Evolutionary conservation across 2,797 vertebrate species (phyloP).

Genomic region (Paedocypris micromegethes): DNA sequence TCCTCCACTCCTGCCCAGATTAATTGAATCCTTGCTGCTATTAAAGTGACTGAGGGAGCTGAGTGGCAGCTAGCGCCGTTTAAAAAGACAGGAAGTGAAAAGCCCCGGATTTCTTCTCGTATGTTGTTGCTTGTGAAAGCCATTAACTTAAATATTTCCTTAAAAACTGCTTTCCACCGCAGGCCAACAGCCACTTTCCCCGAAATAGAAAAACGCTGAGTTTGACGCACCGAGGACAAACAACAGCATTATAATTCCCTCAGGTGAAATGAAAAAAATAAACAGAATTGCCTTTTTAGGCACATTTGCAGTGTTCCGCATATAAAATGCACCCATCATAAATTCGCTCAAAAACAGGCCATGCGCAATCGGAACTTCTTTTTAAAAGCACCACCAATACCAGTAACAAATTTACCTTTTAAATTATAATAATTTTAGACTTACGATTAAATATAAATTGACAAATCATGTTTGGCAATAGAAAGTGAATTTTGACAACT

Average conservation of each 20-base stretch:
- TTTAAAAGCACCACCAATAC: too few species aligned
- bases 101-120: conserved; percentile 24
- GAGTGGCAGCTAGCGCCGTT: conserved; percentile 51
- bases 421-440: too few species aligned
- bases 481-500: too few species aligned
- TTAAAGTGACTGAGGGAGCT: conserved; percentile 53
- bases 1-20: conserved; percentile 47
- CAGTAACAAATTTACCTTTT: too few species aligned
- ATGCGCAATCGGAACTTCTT: too few species aligned
- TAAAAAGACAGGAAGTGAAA: conserved; percentile 50
- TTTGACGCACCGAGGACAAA: background rate
- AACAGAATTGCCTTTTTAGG: too few species aligned
- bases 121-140: background rate
- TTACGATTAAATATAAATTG: too few species aligned
- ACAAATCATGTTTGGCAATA: too few species aligned
- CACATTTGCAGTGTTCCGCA: too few species aligned
- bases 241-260: background rate
- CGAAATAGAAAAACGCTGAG: background rate
- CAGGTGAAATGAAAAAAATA: too few species aligned
- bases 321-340: too few species aligned
- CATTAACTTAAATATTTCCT: conserved; percentile 19
- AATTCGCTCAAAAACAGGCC: too few species aligned
- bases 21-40: conserved; percentile 53
- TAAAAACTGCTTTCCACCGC: conserved; percentile 8
- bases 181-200: background rate